Conservation (phyloP, 2,888 invertebrate genomes). For the Apeira syringaria region DNA sequence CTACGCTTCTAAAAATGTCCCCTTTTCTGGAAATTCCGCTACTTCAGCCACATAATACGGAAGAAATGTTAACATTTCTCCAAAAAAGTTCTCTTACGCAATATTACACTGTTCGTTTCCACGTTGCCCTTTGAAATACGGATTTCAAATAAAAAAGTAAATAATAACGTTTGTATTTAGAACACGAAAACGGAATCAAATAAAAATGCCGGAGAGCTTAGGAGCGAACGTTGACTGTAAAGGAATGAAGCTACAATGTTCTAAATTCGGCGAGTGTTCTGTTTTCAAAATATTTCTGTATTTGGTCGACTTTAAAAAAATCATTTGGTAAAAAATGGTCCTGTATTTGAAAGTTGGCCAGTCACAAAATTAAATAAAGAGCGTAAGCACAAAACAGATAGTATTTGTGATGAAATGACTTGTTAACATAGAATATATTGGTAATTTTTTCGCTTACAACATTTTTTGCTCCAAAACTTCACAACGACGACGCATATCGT, state of each 20-base stretch:
- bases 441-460: too few relatives aligned
- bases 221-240: constrained; percentile 28
- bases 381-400: too few relatives aligned
- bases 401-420: too few relatives aligned
- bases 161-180: constrained; percentile 29
- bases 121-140: constrained; percentile 23
- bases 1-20: constrained; percentile 2
- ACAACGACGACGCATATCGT: too few relatives aligned
- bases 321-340: too few relatives aligned
- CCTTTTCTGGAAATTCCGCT: constrained; percentile 1
- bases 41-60: constrained; percentile 4
- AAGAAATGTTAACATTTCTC: constrained; percentile 9
- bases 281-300: too few relatives aligned
- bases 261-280: constrained; percentile 6
- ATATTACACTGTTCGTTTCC: constrained; percentile 27
- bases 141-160: constrained; percentile 27
- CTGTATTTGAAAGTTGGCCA: too few relatives aligned
- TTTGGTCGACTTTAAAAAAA: too few relatives aligned
- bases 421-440: too few relatives aligned
- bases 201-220: constrained; percentile 32
- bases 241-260: constrained; percentile 33
- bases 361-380: too few relatives aligned
- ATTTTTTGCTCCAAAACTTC: too few relatives aligned
- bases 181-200: constrained; percentile 37
- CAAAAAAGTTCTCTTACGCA: constrained; percentile 15